phyloP scores from a whole-genome alignment of 2,888 invertebrate species.

The Pharmacophagus antenor region DNA sequence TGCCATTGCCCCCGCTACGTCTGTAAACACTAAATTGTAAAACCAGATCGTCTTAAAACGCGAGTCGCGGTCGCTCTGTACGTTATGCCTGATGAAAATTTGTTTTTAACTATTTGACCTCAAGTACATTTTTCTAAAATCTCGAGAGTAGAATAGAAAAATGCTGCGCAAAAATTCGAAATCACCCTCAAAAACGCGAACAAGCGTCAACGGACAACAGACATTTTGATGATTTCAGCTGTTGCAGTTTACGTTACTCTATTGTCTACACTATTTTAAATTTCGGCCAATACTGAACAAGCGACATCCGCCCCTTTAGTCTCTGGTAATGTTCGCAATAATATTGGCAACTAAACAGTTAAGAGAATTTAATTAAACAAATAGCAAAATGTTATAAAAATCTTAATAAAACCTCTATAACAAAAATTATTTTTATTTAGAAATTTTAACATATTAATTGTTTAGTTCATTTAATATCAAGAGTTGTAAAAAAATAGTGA shows the following conservation, averaged over 20 bases:
- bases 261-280: conserved; percentile 65
- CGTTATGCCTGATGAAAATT: conserved; percentile 51
- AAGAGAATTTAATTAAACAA: background rate
- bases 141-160: conserved; percentile 53
- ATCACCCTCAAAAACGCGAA: conserved; percentile 63
- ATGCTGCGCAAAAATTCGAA: conserved; percentile 45
- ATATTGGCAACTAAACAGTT: too few relatives aligned
- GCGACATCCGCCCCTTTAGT: background rate
- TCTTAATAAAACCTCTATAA: too few relatives aligned
- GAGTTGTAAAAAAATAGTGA: too few relatives aligned
- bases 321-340: background rate
- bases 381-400: background rate
- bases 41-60: conserved; percentile 45
- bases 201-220: conserved; percentile 74
- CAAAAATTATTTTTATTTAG: too few relatives aligned
- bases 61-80: conserved; percentile 46
- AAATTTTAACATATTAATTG: too few relatives aligned
- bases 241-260: conserved; percentile 68
- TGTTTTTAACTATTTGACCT: conserved; percentile 40
- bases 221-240: conserved; percentile 73
- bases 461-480: too few relatives aligned
- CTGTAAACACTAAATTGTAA: conserved; percentile 60
- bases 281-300: conserved; percentile 54
- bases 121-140: conserved; percentile 54
- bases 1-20: conserved; percentile 82